phyloP scores from a whole-genome alignment of 1,140 invertebrate genomes.

The Trichonephila inaurata region DNA sequence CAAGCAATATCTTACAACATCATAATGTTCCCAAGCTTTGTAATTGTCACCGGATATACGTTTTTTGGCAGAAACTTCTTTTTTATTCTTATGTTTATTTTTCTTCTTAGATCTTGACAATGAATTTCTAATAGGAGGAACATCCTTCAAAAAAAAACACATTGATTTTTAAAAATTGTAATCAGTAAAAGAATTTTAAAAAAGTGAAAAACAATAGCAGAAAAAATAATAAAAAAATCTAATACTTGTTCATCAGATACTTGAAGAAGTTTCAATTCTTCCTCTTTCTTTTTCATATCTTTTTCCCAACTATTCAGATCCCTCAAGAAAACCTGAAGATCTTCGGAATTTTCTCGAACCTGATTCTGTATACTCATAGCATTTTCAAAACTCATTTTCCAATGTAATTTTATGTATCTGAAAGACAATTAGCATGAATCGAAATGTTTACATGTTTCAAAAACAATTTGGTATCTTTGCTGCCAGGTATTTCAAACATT shows the following conservation, averaged over 20 bases:
- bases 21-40: slow-evolving; percentile 89
- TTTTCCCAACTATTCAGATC: slow-evolving; percentile 91
- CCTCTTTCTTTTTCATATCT: slow-evolving; percentile 91
- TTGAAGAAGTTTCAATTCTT: slow-evolving; percentile 81
- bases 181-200: background rate
- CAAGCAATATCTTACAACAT: slow-evolving; percentile 84
- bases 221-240: background rate
- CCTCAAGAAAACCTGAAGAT: slow-evolving; percentile 86
- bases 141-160: slow-evolving; percentile 79
- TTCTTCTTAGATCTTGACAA: slow-evolving; percentile 79
- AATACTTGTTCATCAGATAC: slow-evolving; percentile 76
- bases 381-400: slow-evolving; percentile 38
- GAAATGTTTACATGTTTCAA: too few species aligned
- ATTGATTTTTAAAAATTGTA: too few species aligned
- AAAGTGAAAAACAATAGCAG: background rate
- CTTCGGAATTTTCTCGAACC: slow-evolving; percentile 85
- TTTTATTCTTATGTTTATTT: slow-evolving; percentile 77
- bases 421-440: too few species aligned
- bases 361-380: slow-evolving; percentile 78
- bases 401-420: background rate
- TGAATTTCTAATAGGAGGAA: slow-evolving; percentile 83
- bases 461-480: too few species aligned
- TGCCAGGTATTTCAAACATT: too few species aligned
- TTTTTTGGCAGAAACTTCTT: slow-evolving; percentile 78
- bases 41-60: slow-evolving; percentile 85